A percentile compares a stretch with the other conserved stretches of the same genome.
These are phyloP conservation scores for Psettodes erumei DNA, from an alignment of 2,113 vertebrate species.

Conservation along the genomic window DNA sequence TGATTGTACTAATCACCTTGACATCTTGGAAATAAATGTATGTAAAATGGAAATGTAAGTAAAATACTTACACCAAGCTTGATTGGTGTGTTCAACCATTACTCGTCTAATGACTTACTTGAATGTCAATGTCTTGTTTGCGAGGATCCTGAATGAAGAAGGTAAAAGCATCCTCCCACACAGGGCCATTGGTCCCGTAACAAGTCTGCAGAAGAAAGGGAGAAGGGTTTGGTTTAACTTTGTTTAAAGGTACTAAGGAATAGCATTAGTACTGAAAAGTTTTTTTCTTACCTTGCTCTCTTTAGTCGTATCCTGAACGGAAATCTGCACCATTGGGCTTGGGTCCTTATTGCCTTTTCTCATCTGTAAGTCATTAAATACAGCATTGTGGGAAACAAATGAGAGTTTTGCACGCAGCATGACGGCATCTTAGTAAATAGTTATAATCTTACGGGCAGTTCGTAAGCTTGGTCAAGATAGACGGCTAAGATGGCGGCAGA, in stretches of 20 bases:
- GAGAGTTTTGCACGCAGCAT: not conserved
- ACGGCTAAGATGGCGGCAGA: constrained; percentile 90
- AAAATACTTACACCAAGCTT: not conserved
- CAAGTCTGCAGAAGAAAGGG: constrained; percentile 76
- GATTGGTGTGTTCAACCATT: not conserved
- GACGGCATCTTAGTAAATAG: not conserved
- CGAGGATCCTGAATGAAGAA: constrained; percentile 92
- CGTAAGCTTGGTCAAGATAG: constrained; percentile 90
- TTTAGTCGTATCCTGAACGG: constrained; percentile 88
- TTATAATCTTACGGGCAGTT: constrained; percentile 87
- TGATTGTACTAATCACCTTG: not conserved
- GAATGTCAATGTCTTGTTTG: constrained; percentile 88
- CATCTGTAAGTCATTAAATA: constrained; percentile 77
- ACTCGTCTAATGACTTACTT: constrained; percentile 75
- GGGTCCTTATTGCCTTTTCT: constrained; percentile 91
- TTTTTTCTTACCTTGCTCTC: constrained; percentile 87
- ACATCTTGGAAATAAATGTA: not conserved
- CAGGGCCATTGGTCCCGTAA: constrained; percentile 83
- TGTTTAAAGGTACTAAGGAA: not conserved
- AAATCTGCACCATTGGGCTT: constrained; percentile 90
- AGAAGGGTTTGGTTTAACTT: not conserved
- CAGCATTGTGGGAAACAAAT: not conserved
- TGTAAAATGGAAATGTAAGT: not conserved
- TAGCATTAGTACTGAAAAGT: too few species aligned
- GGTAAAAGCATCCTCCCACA: constrained; percentile 92